phyloP scores from a whole-genome alignment of 2,113 vertebrate genomes.

The Ochotona curzoniae region DNA sequence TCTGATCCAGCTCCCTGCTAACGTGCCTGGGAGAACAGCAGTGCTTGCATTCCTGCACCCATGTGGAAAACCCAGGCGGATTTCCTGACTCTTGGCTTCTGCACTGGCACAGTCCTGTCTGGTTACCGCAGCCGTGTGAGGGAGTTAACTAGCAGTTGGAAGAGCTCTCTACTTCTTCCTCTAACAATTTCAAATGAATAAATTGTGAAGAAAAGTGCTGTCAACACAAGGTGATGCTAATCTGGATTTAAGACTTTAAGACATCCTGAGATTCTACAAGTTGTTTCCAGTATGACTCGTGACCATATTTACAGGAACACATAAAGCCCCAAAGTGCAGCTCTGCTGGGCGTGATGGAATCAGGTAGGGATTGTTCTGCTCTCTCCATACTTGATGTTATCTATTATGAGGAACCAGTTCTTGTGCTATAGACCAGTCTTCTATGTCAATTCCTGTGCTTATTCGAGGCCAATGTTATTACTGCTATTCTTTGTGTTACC shows the following conservation, averaged over 20 bases:
- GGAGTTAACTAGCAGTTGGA: no score
- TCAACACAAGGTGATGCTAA: neutral
- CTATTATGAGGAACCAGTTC: neutral
- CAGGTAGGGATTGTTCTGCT: neutral
- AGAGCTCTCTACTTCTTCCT: no score
- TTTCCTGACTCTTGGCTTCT: no score
- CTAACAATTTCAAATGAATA: no score
- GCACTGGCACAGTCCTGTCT: no score
- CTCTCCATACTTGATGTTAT: neutral
- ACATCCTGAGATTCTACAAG: constrained; percentile 1
- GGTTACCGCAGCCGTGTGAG: no score
- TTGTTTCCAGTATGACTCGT: neutral
- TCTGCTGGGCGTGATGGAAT: neutral
- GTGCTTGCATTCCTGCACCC: no score
- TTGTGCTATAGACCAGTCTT: neutral
- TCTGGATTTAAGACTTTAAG: neutral
- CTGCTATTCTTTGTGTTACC: neutral
- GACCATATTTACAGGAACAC: neutral
- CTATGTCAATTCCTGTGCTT: neutral
- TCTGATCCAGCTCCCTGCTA: no score
- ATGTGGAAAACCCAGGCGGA: no score
- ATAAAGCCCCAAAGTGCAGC: neutral
- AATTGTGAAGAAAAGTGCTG: no score
- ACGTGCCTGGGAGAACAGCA: no score
- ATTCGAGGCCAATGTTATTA: neutral